Conservation (phyloP, 2,113 vertebrate genomes). For the Fregetta grallaria region DNA sequence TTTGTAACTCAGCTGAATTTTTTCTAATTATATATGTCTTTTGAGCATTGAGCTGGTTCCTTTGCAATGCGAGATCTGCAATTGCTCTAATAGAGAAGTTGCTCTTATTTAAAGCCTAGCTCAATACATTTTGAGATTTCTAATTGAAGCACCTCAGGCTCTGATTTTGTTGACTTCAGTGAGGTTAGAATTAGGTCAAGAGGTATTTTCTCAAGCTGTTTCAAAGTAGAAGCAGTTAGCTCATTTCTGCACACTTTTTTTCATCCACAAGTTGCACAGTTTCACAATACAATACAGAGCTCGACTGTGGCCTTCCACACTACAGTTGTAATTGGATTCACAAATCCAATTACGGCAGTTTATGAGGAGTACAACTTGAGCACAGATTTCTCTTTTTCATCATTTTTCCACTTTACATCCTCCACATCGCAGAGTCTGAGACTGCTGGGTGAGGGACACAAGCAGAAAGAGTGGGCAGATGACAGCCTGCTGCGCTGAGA, state of each 20-base stretch:
- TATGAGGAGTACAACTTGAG: not conserved
- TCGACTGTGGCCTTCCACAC: not conserved
- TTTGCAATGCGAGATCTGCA: not conserved
- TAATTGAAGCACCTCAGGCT: not conserved
- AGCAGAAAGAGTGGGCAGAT: not conserved
- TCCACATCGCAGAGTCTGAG: not conserved
- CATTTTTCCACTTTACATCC: not conserved
- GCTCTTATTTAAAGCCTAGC: not conserved
- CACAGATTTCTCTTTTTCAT: not conserved
- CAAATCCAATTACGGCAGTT: not conserved
- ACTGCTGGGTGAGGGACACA: not conserved
- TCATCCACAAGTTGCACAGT: not conserved
- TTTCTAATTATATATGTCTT: not conserved
- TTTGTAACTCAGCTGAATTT: not conserved
- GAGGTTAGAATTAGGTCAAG: not conserved
- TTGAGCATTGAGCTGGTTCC: not conserved
- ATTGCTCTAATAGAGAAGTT: not conserved
- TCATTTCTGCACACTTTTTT: not conserved
- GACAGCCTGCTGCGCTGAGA: rapidly evolving
- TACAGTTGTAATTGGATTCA: not conserved
- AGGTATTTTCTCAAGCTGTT: not conserved
- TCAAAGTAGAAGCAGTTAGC: not conserved
- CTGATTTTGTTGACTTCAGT: not conserved
- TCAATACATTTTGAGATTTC: not conserved
- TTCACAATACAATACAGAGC: not conserved